Percentiles rank a stretch among this genome's conserved stretches.
These are phyloP conservation scores for Euwallacea fornicatus DNA, from an alignment of 1,140 invertebrate genomes.

Conservation along the genomic window DNA sequence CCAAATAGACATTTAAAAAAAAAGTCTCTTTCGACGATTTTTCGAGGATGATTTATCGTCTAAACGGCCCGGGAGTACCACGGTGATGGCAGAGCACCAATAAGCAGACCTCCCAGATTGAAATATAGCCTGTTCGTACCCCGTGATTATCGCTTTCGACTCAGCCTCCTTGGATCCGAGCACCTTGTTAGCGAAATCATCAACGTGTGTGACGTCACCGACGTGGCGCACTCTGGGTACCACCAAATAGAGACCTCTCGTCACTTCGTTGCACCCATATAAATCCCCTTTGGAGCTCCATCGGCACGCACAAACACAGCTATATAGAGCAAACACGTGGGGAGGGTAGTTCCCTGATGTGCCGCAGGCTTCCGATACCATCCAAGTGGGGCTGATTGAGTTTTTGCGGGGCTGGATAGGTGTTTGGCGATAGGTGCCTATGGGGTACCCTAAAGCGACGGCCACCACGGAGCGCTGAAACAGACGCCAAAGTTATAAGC, in stretches of 20 bases:
- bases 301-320: too few relatives aligned
- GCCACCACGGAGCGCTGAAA: conserved; percentile 39
- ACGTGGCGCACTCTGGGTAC: conserved; percentile 30
- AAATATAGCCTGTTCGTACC: conserved; percentile 43
- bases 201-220: conserved; percentile 43
- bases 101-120: conserved; percentile 45
- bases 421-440: conserved; percentile 18
- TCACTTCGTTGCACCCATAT: too few relatives aligned
- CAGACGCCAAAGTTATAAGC: conserved; percentile 40
- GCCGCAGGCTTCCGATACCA: too few relatives aligned
- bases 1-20: too few relatives aligned
- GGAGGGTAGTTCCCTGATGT: too few relatives aligned
- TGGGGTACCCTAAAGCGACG: conserved; percentile 29
- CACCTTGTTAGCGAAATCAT: conserved; percentile 48
- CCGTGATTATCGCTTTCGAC: conserved; percentile 43
- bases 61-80: conserved; percentile 30
- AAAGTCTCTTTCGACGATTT: conserved; percentile 14
- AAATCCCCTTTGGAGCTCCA: too few relatives aligned
- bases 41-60: conserved; percentile 30
- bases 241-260: conserved; percentile 13
- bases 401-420: too few relatives aligned
- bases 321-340: too few relatives aligned
- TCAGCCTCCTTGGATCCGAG: conserved; percentile 40
- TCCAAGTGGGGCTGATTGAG: too few relatives aligned
- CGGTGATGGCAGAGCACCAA: conserved; percentile 31